phyloP scores from a whole-genome alignment of 2,113 vertebrate genomes.

The Cervus canadensis region DNA sequence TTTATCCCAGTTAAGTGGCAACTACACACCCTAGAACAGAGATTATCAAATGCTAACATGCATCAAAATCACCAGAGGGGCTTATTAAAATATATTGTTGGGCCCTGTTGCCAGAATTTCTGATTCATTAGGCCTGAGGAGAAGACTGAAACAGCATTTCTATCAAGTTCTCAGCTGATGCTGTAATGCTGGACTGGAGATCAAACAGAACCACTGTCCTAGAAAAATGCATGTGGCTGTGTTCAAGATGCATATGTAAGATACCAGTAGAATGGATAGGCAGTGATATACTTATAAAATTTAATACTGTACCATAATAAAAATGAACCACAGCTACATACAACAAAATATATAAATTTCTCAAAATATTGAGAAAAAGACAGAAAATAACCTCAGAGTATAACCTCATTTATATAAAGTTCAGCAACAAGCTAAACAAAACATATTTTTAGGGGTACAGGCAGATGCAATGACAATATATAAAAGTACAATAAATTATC shows the following conservation, averaged over 20 bases:
- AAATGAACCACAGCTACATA: not conserved
- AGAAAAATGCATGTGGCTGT: not conserved
- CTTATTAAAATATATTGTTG: not conserved
- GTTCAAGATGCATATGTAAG: not conserved
- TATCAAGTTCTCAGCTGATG: not conserved
- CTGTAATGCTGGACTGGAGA: not conserved
- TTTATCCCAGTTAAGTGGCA: not conserved
- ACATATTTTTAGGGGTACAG: not conserved
- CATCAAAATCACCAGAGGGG: not conserved
- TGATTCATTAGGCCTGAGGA: not conserved
- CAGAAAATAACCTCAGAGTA: not conserved
- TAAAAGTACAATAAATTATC: not conserved
- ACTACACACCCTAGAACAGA: not conserved
- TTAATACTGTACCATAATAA: not conserved
- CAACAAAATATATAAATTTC: not conserved
- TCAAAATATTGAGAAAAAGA: not conserved
- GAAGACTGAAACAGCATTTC: not conserved
- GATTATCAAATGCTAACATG: not conserved
- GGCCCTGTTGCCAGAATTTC: not conserved
- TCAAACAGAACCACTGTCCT: not conserved
- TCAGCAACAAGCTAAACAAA: slow-evolving; percentile 4
- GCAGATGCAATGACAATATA: not conserved
- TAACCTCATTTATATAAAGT: not conserved
- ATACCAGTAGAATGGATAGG: not conserved
- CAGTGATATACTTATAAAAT: not conserved